Percentiles rank a stretch among this genome's conserved stretches.
phyloP scores from a whole-genome alignment of 1,140 invertebrate genomes.

The Drosophila triauraria region DNA sequence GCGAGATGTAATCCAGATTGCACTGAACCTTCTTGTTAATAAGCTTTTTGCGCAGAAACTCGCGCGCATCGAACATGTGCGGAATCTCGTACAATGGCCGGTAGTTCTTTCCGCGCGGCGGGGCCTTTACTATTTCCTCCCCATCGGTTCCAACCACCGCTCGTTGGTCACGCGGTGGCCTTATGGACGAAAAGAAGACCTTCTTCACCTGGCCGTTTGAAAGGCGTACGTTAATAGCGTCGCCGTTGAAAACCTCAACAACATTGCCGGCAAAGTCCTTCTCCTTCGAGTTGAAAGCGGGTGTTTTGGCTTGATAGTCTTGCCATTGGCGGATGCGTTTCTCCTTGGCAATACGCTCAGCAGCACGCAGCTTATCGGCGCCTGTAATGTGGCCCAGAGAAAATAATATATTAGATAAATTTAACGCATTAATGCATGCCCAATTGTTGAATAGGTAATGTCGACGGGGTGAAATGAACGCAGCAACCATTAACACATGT shows the following conservation, averaged over 20 bases:
- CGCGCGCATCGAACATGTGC: conserved; percentile 98
- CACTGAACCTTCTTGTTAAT: conserved; percentile 98
- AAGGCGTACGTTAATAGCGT: conserved; percentile 94
- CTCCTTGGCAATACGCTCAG: conserved; percentile 95
- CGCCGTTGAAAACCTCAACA: conserved; percentile 97
- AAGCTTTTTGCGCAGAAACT: conserved; percentile 97
- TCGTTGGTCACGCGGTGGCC: conserved; percentile 92
- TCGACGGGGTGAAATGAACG: conserved; percentile 85
- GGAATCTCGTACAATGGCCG: conserved; percentile 98
- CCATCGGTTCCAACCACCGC: conserved; percentile 77
- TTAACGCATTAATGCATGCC: background rate
- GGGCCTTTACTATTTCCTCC: conserved; percentile 87
- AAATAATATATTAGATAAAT: background rate
- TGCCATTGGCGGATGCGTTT: conserved; percentile 95
- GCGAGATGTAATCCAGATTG: conserved; percentile 98
- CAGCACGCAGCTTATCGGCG: conserved; percentile 92
- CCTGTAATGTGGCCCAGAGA: conserved; percentile 85
- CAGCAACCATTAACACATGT: conserved; percentile 30
- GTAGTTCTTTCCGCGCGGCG: conserved; percentile 88
- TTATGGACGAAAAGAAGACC: conserved; percentile 97
- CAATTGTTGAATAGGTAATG: conserved; percentile 6
- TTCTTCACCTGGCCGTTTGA: conserved; percentile 93
- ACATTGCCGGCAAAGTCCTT: conserved; percentile 95
- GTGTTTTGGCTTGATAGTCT: conserved; percentile 90
- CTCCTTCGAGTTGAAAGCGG: conserved; percentile 90